Percentiles rank a stretch among this genome's conserved stretches.
These are phyloP conservation scores for Melitaea athalia DNA, from an alignment of 2,888 invertebrate genomes.

Conservation along the genomic window DNA sequence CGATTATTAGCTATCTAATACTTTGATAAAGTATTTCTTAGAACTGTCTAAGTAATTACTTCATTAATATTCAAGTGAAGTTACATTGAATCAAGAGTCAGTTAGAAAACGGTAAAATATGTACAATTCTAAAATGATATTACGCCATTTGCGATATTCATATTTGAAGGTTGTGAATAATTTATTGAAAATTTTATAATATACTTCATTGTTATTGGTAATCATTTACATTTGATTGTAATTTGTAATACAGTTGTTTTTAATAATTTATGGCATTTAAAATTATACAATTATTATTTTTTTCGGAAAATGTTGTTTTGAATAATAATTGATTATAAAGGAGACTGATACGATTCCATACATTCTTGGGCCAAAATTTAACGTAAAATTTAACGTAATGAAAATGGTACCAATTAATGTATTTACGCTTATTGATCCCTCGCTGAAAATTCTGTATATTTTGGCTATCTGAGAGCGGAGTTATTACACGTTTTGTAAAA, in stretches of 20 bases:
- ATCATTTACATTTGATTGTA: neutral
- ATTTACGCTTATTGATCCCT: too few relatives aligned
- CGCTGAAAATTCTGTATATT: too few relatives aligned
- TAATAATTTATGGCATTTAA: neutral
- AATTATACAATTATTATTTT: neutral
- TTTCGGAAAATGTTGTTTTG: too few relatives aligned
- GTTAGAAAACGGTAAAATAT: conserved; percentile 24
- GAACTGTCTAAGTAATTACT: neutral
- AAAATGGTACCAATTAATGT: too few relatives aligned
- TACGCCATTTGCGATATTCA: conserved; percentile 22
- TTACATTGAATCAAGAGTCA: neutral
- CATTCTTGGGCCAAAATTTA: too few relatives aligned
- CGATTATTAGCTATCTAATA: neutral
- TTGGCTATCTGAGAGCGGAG: too few relatives aligned
- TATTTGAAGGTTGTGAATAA: conserved; percentile 29
- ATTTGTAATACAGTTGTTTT: conserved; percentile 8
- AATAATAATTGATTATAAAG: too few relatives aligned
- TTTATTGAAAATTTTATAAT: conserved; percentile 27
- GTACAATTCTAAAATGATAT: conserved; percentile 23
- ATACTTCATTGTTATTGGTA: conserved; percentile 21
- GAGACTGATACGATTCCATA: too few relatives aligned
- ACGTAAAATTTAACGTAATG: too few relatives aligned
- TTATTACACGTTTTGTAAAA: too few relatives aligned
- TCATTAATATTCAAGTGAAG: neutral
- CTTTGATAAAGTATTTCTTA: neutral